A percentile compares a stretch with the other conserved stretches of the same genome.
These are phyloP conservation scores for Crax fasciolata DNA, from an alignment of 2,797 vertebrate genomes.

Conservation along the genomic window DNA sequence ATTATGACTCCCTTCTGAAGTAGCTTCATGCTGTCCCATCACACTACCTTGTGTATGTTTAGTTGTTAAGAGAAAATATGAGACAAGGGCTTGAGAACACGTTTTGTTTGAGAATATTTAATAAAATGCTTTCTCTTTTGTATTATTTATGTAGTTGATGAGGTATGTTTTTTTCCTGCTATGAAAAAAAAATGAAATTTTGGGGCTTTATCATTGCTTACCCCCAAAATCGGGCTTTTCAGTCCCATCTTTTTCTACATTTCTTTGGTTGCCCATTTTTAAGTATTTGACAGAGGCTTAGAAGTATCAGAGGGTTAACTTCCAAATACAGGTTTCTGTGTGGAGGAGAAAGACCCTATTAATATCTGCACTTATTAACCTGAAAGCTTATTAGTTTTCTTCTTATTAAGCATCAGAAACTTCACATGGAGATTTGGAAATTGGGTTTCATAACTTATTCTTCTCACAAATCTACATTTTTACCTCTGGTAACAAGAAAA, in stretches of 20 bases:
- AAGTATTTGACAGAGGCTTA: not conserved
- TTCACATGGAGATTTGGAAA: slow-evolving; percentile 4
- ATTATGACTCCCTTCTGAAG: not conserved
- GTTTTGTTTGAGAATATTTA: not conserved
- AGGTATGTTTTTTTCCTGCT: not conserved
- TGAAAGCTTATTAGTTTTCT: not conserved
- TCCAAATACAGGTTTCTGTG: not conserved
- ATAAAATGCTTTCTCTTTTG: not conserved
- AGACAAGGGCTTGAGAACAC: not conserved
- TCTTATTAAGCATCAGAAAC: not conserved
- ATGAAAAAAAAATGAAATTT: not conserved
- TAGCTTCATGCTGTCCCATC: not conserved
- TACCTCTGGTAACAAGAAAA: not conserved
- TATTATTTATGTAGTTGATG: not conserved
- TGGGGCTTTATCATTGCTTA: not conserved
- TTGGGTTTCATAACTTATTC: not conserved
- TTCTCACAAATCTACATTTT: not conserved
- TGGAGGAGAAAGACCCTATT: not conserved
- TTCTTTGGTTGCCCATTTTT: not conserved
- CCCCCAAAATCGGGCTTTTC: not conserved
- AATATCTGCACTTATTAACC: slow-evolving; percentile 11
- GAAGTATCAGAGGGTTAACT: not conserved
- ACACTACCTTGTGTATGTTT: too few species aligned
- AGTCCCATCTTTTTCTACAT: fast-evolving
- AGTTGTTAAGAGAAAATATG: not conserved